Evolutionary conservation across 2,113 vertebrate species (phyloP).

Genomic region (Balaeniceps rex): DNA sequence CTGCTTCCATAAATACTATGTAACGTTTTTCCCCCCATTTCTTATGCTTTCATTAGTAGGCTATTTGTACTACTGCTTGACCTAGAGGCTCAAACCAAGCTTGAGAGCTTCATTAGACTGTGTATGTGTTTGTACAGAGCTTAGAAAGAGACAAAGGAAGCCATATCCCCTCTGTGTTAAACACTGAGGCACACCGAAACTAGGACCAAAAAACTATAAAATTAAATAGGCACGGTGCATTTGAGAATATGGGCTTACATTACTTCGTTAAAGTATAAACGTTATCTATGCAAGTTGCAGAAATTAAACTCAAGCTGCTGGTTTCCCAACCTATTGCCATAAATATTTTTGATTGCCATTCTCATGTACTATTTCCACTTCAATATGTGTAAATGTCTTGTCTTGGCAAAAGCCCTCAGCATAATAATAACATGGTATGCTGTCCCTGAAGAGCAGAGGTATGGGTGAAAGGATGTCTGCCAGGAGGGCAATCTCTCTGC

Average conservation of each 20-base stretch:
- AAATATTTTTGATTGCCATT: not conserved
- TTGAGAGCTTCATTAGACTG: not conserved
- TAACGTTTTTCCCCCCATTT: not conserved
- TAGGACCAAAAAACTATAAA: not conserved
- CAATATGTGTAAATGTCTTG: not conserved
- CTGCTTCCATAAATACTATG: not conserved
- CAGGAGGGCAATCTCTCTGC: not conserved
- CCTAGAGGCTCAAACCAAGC: not conserved
- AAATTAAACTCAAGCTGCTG: not conserved
- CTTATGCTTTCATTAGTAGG: not conserved
- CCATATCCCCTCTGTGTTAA: not conserved
- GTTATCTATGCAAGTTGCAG: not conserved
- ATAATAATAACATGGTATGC: not conserved
- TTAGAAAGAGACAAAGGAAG: not conserved
- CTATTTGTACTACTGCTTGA: not conserved
- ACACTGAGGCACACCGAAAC: not conserved
- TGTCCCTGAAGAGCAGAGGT: accelerated
- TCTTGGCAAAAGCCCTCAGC: not conserved
- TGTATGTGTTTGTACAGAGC: not conserved
- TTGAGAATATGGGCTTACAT: not conserved
- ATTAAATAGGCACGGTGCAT: not conserved
- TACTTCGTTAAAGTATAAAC: not conserved
- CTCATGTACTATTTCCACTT: not conserved
- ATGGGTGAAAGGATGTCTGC: not conserved
- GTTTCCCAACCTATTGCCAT: not conserved